A percentile compares a stretch with the other conserved stretches of the same genome.
phyloP scores from a whole-genome alignment of 2,888 invertebrate species.

The Cepaea hortensis region DNA sequence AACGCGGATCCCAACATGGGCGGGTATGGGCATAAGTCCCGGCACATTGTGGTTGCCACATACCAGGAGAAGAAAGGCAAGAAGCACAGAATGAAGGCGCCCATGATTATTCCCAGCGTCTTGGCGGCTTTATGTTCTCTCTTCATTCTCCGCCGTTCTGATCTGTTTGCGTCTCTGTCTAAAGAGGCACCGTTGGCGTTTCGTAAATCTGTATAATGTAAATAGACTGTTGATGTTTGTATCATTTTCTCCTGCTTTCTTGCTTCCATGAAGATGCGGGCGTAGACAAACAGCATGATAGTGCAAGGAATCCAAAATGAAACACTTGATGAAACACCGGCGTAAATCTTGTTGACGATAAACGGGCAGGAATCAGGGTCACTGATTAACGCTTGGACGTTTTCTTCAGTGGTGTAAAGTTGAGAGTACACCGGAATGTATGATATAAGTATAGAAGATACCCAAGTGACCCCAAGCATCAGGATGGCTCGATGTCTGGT shows the following conservation, averaged over 20 bases:
- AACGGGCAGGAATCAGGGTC: constrained; percentile 71
- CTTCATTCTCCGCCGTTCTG: constrained; percentile 70
- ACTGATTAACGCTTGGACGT: constrained; percentile 60
- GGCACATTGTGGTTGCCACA: constrained; percentile 88
- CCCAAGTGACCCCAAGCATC: constrained; percentile 86
- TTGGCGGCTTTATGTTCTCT: constrained; percentile 85
- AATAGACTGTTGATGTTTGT: constrained; percentile 55
- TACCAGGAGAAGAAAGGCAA: constrained; percentile 97
- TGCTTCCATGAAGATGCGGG: constrained; percentile 73
- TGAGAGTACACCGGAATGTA: constrained; percentile 96
- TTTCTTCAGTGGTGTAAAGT: constrained; percentile 93
- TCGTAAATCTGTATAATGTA: constrained; percentile 54
- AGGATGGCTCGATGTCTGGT: constrained; percentile 85
- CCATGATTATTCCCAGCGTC: constrained; percentile 97
- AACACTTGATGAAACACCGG: constrained; percentile 73
- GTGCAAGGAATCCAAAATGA: constrained; percentile 76
- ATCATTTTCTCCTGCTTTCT: constrained; percentile 71
- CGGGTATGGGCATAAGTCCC: constrained; percentile 86
- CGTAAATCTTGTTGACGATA: constrained; percentile 73
- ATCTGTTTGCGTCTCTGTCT: constrained; percentile 49
- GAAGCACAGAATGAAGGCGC: constrained; percentile 96
- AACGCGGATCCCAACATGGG: constrained; percentile 90
- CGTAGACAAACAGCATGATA: constrained; percentile 75
- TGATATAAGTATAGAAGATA: constrained; percentile 92
- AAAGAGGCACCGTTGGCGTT: constrained; percentile 26